Percentiles rank a stretch among this genome's conserved stretches.
Evolutionary conservation across 2,797 vertebrate genomes (phyloP).

Genomic region (Pseudomugil tenellus): DNA sequence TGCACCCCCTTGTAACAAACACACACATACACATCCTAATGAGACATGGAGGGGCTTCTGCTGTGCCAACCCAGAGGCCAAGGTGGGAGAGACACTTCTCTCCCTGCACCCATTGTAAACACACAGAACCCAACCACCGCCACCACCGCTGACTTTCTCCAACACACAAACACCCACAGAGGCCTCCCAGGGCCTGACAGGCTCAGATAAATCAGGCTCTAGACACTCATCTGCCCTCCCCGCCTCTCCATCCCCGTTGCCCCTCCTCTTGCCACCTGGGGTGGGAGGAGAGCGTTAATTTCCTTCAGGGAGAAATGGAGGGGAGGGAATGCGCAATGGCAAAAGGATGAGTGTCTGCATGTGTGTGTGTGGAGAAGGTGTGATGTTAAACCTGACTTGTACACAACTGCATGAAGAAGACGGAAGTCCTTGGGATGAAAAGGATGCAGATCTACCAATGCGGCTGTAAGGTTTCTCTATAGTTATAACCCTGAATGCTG

Average conservation of each 20-base stretch:
- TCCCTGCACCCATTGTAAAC: conserved; percentile 73
- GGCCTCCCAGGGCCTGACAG: conserved; percentile 89
- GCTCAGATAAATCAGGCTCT: conserved; percentile 90
- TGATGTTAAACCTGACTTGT: conserved; percentile 62
- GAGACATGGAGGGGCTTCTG: conserved; percentile 86
- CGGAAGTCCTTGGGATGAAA: conserved; percentile 60
- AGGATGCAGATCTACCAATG: conserved; percentile 29
- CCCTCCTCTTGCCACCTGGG: conserved; percentile 83
- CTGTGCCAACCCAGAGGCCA: conserved; percentile 87
- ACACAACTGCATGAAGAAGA: conserved; percentile 65
- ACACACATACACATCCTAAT: conserved; percentile 82
- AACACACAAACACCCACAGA: conserved; percentile 61
- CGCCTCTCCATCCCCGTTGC: conserved; percentile 79
- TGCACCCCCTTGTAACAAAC: conserved; percentile 51
- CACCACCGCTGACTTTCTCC: conserved; percentile 4
- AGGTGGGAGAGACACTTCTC: conserved; percentile 85
- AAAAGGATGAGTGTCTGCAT: conserved; percentile 46
- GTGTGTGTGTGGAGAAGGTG: conserved; percentile 21
- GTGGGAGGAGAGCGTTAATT: conserved; percentile 88
- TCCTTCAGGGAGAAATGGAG: conserved; percentile 80
- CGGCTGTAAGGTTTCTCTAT: conserved; percentile 13
- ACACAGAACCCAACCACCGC: conserved; percentile 32
- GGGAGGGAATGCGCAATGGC: conserved; percentile 52
- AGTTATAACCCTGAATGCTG: too few species aligned
- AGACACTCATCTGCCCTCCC: conserved; percentile 80